Conservation (phyloP, 2,113 vertebrate genomes). For the Thamnaconus septentrionalis region DNA sequence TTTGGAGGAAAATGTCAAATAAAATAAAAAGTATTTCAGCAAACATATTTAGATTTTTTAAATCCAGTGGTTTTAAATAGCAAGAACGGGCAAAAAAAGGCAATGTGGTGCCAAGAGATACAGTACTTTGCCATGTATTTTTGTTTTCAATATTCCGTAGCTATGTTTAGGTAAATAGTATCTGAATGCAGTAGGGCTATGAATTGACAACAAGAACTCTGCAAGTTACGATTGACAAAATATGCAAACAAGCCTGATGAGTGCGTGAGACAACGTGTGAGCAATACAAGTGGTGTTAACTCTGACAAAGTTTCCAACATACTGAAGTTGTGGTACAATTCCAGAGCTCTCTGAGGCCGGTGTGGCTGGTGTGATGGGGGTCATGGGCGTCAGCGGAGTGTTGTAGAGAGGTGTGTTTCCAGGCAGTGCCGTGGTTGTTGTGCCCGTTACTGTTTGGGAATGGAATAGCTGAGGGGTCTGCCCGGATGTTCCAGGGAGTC, state of each 20-base stretch:
- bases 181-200: too few relatives aligned
- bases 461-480: constrained; percentile 96
- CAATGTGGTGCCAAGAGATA: too few relatives aligned
- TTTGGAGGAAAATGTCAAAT: background rate
- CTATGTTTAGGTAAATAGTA: too few relatives aligned
- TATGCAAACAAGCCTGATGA: too few relatives aligned
- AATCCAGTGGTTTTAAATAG: too few relatives aligned
- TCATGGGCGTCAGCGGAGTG: constrained; percentile 95
- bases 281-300: background rate
- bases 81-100: too few relatives aligned
- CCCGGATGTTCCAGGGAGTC: constrained; percentile 82
- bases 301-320: constrained; percentile 52
- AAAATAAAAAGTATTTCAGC: background rate
- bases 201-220: too few relatives aligned
- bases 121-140: too few relatives aligned
- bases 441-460: constrained; percentile 83
- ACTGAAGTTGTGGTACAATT: constrained; percentile 98
- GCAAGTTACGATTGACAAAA: too few relatives aligned
- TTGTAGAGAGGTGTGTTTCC: constrained; percentile 90
- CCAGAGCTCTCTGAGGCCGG: constrained; percentile 96
- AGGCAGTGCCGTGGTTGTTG: constrained; percentile 89
- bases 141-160: too few relatives aligned
- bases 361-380: constrained; percentile 92
- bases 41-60: background rate
- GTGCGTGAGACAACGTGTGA: too few relatives aligned